A percentile compares a stretch with the other conserved stretches of the same genome.
Conservation (phyloP, 2,113 vertebrate species). For the Lophura nycthemera region DNA sequence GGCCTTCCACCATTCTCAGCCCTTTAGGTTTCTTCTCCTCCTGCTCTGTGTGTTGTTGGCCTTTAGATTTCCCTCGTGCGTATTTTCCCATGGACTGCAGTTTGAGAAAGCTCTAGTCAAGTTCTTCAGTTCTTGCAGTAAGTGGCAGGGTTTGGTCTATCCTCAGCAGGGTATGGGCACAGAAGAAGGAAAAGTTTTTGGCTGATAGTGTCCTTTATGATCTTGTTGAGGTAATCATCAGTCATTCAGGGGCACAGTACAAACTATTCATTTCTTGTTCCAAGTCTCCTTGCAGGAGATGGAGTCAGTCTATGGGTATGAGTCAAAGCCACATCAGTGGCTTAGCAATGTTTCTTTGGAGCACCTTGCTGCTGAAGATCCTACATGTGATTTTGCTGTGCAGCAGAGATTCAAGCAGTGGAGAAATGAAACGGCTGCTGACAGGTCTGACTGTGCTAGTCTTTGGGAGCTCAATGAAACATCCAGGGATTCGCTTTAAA, state of each 20-base stretch:
- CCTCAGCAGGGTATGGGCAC: not conserved
- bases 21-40: not conserved
- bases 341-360: not conserved
- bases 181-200: not conserved
- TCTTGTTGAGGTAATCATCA: not conserved
- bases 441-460: not conserved
- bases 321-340: not conserved
- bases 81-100: not conserved
- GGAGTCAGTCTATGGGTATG: not conserved
- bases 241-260: not conserved
- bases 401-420: not conserved
- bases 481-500: constrained; percentile 13
- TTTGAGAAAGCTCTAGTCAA: not conserved
- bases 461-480: not conserved
- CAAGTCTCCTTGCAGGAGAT: not conserved
- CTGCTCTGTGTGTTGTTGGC: not conserved
- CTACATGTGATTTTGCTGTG: not conserved
- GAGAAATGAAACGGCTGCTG: not conserved
- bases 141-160: not conserved
- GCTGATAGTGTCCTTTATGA: not conserved
- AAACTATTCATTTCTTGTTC: not conserved
- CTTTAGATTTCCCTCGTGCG: not conserved
- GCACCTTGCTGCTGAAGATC: not conserved
- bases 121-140: not conserved
- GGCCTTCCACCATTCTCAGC: not conserved